phyloP scores from a whole-genome alignment of 2,888 invertebrate genomes.

The Bellardia bayeri region DNA sequence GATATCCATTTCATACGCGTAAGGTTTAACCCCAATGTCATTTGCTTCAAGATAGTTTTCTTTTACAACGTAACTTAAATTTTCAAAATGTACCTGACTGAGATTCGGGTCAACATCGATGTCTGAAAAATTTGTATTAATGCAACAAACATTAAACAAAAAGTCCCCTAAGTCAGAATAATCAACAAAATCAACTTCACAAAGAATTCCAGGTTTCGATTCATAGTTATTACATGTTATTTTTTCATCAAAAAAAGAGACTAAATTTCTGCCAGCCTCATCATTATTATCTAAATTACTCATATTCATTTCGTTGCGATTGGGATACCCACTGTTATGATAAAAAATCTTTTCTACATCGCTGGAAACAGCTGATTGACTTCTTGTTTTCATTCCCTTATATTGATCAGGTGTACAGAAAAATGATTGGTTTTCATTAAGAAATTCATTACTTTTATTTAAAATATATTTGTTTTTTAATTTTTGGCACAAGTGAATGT shows the following conservation, averaged over 20 bases:
- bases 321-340: too few relatives aligned
- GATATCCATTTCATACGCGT: conserved; percentile 12
- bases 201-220: background rate
- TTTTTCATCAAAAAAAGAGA: too few relatives aligned
- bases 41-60: background rate
- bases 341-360: background rate
- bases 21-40: background rate
- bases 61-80: background rate
- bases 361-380: conserved; percentile 37
- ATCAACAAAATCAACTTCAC: background rate
- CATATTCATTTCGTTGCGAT: too few relatives aligned
- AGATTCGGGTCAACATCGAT: conserved; percentile 24
- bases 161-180: conserved; percentile 1
- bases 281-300: background rate
- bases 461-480: background rate
- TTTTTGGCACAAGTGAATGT: conserved; percentile 41
- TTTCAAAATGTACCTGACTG: background rate
- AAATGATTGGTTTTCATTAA: conserved; percentile 9
- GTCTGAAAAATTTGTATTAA: conserved; percentile 8
- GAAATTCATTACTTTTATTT: conserved; percentile 34
- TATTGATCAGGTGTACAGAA: conserved; percentile 23
- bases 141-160: background rate
- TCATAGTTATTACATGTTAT: too few relatives aligned
- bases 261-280: too few relatives aligned
- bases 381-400: background rate